Base-by-base conservation (phyloP, 2,113 vertebrate genomes). In the Gnathonemus longibarbis region DNA sequence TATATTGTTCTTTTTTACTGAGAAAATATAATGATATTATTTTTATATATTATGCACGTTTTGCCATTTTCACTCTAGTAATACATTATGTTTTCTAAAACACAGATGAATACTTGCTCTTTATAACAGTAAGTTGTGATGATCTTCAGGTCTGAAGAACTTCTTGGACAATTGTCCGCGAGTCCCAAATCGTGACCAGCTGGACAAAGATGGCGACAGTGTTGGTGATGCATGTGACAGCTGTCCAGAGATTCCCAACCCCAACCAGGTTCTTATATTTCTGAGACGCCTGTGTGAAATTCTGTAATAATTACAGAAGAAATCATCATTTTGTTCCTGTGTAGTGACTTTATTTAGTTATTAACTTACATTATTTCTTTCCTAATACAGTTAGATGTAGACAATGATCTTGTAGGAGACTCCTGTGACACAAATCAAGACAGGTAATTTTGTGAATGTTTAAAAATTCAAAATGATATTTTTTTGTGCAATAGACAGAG, bases 351-450 rank as follows among this genome's bases (percentile, higher is more conserved):
- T 17, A 39, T 77, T 39, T 42, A 80, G 13, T 80, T 35, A 46
- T 62, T 49, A 13, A 90, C 10, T 21, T 27, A 3, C 87, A 52
- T 24, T 88, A 27, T 91, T 24, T 92, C 27, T 92, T 92, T 94
- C 35, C 92, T 90, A 94, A 95, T 95, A 80, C 94, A 99, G 98
- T 99, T 98, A 0, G 98, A 99, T 88, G 66, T 98, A 85, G 98
- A 99, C 91, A 98, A 99, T 46, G 98, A 99, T 91, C 96, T 99
- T 89, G 96, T 99, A 84, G 98, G 98, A 93, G 98, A 99, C 94
- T 99, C 98, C 62, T 99, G 98, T 11, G 98, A 99, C 92, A 99
- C 98, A 91, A 99, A 99, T 94, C 97, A 99, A 94, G 98, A 99
- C 96, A 99, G 98, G 98, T 99, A 96, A 89, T 5, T 62, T 42